Evolutionary conservation across 2,797 vertebrate genomes (phyloP).

Genomic region (Psittacula derbiana): DNA sequence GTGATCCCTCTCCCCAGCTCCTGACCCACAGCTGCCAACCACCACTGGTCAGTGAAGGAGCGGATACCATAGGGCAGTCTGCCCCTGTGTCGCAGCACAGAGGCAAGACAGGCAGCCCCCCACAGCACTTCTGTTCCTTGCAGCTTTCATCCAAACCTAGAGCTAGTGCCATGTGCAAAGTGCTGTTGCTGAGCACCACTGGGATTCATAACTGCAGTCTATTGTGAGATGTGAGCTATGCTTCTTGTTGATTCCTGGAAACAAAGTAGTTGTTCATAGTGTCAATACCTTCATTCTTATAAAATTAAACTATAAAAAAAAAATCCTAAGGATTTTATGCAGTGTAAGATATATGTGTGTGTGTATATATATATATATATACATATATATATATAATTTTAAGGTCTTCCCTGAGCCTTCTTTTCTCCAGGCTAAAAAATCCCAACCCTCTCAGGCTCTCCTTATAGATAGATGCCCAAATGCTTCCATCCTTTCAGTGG

Average conservation of each 20-base stretch:
- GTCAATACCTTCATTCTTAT: background rate
- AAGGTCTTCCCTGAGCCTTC: background rate
- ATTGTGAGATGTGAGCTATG: fast-evolving
- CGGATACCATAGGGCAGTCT: background rate
- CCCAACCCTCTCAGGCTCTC: background rate
- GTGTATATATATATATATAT: background rate
- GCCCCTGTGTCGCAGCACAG: background rate
- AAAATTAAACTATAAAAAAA: background rate
- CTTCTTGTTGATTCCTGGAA: background rate
- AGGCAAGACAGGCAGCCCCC: background rate
- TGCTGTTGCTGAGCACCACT: fast-evolving
- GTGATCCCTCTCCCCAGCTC: fast-evolving
- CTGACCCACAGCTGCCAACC: background rate
- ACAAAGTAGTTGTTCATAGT: background rate
- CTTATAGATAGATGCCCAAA: fast-evolving
- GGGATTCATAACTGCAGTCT: fast-evolving
- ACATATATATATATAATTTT: background rate
- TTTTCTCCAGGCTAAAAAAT: background rate
- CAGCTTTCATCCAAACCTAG: background rate
- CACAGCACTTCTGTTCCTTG: fast-evolving
- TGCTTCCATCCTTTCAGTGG: background rate
- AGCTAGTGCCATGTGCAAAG: fast-evolving
- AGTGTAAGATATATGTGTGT: background rate
- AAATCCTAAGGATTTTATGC: background rate
- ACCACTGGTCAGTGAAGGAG: background rate